phyloP scores from a whole-genome alignment of 2,888 invertebrate species.

The Temnothorax unifasciatus region DNA sequence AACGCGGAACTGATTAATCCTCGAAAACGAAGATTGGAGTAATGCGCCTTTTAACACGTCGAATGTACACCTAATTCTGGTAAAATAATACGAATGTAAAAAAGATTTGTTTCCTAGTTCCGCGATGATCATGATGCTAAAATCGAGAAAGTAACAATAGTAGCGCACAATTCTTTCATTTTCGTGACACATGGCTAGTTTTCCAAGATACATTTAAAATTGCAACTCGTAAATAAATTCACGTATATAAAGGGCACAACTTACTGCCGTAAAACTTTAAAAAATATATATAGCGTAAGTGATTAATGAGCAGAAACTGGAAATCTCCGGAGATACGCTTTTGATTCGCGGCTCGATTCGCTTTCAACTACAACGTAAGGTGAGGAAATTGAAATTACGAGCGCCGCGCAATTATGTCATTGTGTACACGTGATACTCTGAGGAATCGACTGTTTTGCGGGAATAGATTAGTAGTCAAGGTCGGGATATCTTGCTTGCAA shows the following conservation, averaged over 20 bases:
- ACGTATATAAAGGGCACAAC: background rate
- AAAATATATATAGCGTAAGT: background rate
- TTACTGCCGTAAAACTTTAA: background rate
- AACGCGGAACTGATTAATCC: conserved; percentile 30
- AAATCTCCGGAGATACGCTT: background rate
- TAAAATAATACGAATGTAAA: background rate
- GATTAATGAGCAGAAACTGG: background rate
- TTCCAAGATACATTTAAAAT: background rate
- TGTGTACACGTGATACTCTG: conserved; percentile 14
- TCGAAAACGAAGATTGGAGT: background rate
- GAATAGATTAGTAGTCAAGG: conserved; percentile 56
- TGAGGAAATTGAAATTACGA: conserved; percentile 28
- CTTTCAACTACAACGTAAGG: background rate
- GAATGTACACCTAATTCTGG: background rate
- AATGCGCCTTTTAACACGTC: no score
- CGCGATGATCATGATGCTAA: background rate
- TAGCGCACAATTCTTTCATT: background rate
- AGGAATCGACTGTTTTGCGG: conserved; percentile 45
- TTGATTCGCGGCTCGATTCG: background rate
- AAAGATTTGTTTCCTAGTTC: background rate
- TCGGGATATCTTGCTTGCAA: conserved; percentile 50
- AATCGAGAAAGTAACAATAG: background rate
- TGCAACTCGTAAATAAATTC: background rate
- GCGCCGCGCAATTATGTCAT: conserved; percentile 28
- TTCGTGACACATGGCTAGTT: background rate